Conservation (phyloP, 2,888 invertebrate species). For the Scaptomyza polygonia region DNA sequence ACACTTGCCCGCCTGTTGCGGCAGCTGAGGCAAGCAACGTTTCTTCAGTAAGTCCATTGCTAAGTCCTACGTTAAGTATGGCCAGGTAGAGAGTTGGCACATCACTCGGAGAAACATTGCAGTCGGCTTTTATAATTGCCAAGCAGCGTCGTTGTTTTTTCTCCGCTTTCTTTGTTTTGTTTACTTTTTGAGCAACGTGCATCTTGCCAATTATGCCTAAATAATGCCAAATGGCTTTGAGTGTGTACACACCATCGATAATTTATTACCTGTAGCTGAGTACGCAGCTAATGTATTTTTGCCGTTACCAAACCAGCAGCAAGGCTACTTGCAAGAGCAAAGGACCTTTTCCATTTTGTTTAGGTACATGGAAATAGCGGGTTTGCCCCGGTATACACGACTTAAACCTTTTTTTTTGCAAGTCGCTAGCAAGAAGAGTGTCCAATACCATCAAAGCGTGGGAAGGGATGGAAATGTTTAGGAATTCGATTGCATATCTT, state of each 20-base stretch:
- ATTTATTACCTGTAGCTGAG: background rate
- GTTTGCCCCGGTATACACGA: too few relatives aligned
- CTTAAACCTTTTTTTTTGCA: too few relatives aligned
- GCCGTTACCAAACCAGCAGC: too few relatives aligned
- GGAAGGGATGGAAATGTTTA: too few relatives aligned
- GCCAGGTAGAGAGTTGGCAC: slow-evolving; percentile 81
- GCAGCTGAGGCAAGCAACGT: slow-evolving; percentile 86
- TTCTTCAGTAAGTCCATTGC: slow-evolving; percentile 90
- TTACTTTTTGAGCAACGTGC: slow-evolving; percentile 65
- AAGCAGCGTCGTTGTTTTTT: slow-evolving; percentile 85
- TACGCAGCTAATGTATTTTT: slow-evolving; percentile 6
- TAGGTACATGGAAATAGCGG: slow-evolving; percentile 10
- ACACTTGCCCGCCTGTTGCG: slow-evolving; percentile 85
- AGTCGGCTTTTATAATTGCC: slow-evolving; percentile 84
- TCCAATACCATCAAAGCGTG: too few relatives aligned
- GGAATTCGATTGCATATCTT: too few relatives aligned
- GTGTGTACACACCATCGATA: slow-evolving; percentile 36
- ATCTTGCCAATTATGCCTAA: slow-evolving; percentile 34
- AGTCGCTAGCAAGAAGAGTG: too few relatives aligned
- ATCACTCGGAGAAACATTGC: slow-evolving; percentile 80
- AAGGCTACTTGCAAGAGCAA: background rate
- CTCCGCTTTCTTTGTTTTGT: slow-evolving; percentile 80
- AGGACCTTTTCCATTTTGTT: too few relatives aligned
- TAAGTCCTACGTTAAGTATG: slow-evolving; percentile 95
- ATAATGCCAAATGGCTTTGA: slow-evolving; percentile 24